phyloP scores from a whole-genome alignment of 1,140 invertebrate genomes.

The Oppia nitens region DNA sequence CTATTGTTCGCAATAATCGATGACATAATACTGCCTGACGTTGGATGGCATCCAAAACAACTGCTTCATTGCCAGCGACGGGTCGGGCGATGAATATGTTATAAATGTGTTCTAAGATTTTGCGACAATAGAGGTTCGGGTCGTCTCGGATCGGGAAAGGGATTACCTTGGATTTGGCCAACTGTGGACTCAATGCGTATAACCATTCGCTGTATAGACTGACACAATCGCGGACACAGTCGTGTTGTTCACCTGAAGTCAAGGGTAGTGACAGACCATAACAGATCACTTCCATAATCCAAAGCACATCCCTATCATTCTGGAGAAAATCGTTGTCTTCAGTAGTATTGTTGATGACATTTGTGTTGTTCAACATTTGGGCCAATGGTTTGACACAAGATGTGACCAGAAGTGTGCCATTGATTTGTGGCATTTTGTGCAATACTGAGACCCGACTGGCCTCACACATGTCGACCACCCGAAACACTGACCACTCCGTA shows the following conservation, averaged over 20 bases:
- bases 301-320: constrained; percentile 52
- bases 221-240: constrained; percentile 86
- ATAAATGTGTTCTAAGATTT: constrained; percentile 80
- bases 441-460: constrained; percentile 55
- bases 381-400: constrained; percentile 65
- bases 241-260: constrained; percentile 48
- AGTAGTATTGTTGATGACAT: neutral
- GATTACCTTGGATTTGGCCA: constrained; percentile 37
- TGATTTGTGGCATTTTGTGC: constrained; percentile 56
- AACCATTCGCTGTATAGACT: constrained; percentile 95
- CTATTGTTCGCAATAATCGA: constrained; percentile 69
- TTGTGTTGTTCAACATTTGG: constrained; percentile 49
- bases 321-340: constrained; percentile 21
- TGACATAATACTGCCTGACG: constrained; percentile 88
- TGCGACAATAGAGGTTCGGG: constrained; percentile 74
- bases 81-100: constrained; percentile 88
- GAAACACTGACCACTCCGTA: constrained; percentile 30
- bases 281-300: constrained; percentile 77
- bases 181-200: constrained; percentile 64
- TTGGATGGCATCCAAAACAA: constrained; percentile 53
- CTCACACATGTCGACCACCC: constrained; percentile 31
- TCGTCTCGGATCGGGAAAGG: constrained; percentile 69
- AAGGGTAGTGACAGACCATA: constrained; percentile 77
- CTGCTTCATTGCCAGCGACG: constrained; percentile 43
- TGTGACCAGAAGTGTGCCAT: constrained; percentile 61